phyloP scores from a whole-genome alignment of 2,113 vertebrate genomes.

The Machaerirhynchus nigripectus region DNA sequence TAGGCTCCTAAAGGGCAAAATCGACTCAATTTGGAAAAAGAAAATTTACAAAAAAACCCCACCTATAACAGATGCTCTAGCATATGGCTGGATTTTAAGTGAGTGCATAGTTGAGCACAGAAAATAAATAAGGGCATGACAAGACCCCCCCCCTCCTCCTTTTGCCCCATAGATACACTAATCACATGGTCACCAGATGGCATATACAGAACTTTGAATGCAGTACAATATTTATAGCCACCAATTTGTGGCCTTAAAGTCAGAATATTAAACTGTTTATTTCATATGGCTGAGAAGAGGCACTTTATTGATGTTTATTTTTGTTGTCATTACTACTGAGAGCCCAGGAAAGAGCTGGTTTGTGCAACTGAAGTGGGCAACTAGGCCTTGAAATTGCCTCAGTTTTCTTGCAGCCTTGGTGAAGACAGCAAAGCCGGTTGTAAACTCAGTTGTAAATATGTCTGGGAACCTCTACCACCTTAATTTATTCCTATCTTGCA shows the following conservation, averaged over 20 bases:
- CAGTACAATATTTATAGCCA: slow-evolving; percentile 18
- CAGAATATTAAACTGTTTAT: background rate
- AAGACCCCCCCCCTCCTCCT: background rate
- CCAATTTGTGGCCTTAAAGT: background rate
- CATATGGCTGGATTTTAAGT: slow-evolving; percentile 65
- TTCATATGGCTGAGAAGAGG: background rate
- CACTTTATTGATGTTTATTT: background rate
- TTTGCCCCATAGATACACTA: slow-evolving; percentile 39
- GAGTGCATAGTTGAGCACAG: slow-evolving; percentile 43
- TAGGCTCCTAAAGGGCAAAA: slow-evolving; percentile 40
- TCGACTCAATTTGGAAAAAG: slow-evolving; percentile 8
- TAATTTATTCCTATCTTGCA: background rate
- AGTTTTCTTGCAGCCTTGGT: background rate
- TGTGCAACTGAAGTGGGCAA: background rate
- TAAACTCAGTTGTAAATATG: background rate
- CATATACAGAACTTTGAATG: slow-evolving; percentile 16
- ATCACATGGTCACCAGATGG: slow-evolving; percentile 49
- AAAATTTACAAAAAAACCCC: slow-evolving; percentile 9
- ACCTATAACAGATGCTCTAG: slow-evolving; percentile 55
- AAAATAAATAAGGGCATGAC: slow-evolving; percentile 61
- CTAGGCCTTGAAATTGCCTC: background rate
- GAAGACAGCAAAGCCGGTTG: rapidly evolving
- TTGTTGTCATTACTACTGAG: background rate
- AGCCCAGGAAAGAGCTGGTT: background rate
- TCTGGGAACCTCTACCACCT: background rate